Conservation (phyloP, 2,888 invertebrate genomes). For the Neoaliturus tenellus region DNA sequence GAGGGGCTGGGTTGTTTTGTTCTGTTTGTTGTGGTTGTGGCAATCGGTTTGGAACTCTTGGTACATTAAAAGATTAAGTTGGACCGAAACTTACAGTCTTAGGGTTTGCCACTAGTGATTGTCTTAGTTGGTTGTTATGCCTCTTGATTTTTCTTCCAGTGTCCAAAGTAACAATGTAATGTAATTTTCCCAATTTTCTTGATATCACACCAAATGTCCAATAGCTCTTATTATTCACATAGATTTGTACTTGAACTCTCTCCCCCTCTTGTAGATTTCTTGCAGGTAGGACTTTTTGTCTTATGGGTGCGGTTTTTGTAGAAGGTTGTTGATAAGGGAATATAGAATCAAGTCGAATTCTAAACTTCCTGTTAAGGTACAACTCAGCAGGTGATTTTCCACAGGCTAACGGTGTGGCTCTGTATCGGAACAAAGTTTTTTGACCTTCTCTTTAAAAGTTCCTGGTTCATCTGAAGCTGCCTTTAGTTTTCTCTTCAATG, state of each 20-base stretch:
- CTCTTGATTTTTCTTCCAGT: not conserved
- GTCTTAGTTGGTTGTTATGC: not conserved
- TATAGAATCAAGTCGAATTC: not conserved
- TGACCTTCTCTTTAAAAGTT: not conserved
- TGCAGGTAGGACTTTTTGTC: not conserved
- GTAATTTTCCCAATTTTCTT: not conserved
- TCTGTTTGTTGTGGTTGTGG: no score
- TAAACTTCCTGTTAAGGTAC: not conserved
- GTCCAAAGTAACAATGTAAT: not conserved
- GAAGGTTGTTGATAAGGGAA: not conserved
- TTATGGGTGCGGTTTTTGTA: no score
- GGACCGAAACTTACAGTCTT: no score
- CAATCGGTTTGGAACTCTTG: no score
- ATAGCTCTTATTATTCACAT: not conserved
- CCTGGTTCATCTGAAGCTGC: not conserved
- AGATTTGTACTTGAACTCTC: not conserved
- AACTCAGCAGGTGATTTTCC: not conserved
- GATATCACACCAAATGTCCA: not conserved
- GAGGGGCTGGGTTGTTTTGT: no score
- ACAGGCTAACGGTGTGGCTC: not conserved
- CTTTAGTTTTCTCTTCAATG: not conserved
- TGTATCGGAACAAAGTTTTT: not conserved
- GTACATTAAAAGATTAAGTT: no score
- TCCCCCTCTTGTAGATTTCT: not conserved
- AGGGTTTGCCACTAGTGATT: no score